Evolutionary conservation across 2,888 invertebrate genomes (phyloP).

Genomic region (Sympetrum striolatum): DNA sequence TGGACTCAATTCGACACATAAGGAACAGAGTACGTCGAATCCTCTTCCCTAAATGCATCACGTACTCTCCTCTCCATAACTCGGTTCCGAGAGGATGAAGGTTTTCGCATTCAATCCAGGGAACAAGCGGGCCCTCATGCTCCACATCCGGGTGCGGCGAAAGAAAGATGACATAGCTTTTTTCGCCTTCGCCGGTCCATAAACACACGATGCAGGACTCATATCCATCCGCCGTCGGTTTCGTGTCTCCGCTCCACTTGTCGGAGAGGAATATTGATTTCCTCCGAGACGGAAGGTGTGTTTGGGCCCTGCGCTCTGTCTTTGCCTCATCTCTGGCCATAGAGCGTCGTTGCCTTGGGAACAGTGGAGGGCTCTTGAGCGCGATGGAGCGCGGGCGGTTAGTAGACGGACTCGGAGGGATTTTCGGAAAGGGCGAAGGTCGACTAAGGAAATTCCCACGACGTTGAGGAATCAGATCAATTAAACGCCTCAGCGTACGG

Average conservation of each 20-base stretch:
- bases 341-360: neutral
- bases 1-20: no score
- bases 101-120: no score
- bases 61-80: no score
- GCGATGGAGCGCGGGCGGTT: neutral
- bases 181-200: neutral
- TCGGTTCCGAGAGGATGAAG: no score
- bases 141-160: neutral
- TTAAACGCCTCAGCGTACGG: no score
- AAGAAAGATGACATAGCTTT: neutral
- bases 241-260: slow-evolving; percentile 1
- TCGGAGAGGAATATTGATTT: slow-evolving; percentile 25
- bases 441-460: no score
- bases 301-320: neutral
- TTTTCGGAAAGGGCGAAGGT: no score
- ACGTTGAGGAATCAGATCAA: no score
- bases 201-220: neutral
- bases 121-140: no score
- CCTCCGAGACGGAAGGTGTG: neutral
- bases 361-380: neutral
- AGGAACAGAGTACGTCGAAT: no score
- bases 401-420: neutral
- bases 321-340: neutral
- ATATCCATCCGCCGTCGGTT: neutral
- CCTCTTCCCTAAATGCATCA: no score